phyloP scores from a whole-genome alignment of 1,140 invertebrate species.

The Acyrthosiphon pisum region DNA sequence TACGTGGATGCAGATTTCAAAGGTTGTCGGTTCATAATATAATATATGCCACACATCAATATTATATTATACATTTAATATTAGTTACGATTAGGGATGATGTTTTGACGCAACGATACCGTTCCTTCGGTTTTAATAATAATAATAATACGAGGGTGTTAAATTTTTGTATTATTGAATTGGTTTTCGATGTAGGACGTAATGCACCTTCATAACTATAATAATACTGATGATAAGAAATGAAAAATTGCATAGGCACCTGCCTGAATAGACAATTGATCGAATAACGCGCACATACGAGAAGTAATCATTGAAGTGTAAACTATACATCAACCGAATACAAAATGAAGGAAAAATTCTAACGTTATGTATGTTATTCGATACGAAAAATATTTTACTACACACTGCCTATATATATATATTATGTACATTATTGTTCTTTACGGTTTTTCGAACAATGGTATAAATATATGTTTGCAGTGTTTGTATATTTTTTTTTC shows the following conservation, averaged over 20 bases:
- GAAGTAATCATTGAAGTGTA: slow-evolving; percentile 18
- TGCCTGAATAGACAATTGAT: neutral
- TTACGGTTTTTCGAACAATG: neutral
- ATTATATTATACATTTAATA: neutral
- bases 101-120: neutral
- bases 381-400: slow-evolving; percentile 1
- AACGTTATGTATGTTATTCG: neutral
- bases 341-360: neutral
- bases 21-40: neutral
- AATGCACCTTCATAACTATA: neutral
- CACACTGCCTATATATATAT: neutral
- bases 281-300: neutral
- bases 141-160: neutral
- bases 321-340: neutral
- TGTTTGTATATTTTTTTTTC: neutral
- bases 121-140: neutral
- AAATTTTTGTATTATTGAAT: neutral
- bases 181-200: neutral
- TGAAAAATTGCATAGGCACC: neutral
- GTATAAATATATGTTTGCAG: neutral
- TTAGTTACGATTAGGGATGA: neutral
- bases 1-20: neutral
- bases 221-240: neutral
- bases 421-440: neutral
- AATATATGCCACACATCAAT: too few species aligned